These are phyloP conservation scores for Scaptomyza hsui DNA, from an alignment of 1,140 invertebrate species.

Conservation along the genomic window DNA sequence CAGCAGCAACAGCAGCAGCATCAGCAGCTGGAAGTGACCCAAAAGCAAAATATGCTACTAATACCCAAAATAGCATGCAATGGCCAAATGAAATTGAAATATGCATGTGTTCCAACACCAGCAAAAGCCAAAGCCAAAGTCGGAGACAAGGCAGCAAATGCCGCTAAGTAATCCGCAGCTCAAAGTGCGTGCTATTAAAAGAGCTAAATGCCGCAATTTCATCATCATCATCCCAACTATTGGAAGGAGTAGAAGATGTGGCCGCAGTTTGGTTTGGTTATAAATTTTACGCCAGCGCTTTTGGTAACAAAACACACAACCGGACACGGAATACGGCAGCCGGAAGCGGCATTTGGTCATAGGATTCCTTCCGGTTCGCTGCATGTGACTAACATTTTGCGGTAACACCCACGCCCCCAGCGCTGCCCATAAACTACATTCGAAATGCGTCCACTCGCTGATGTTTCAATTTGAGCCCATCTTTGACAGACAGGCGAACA, in stretches of 20 bases:
- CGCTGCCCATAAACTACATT: conserved; percentile 49
- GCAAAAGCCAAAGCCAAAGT: conserved; percentile 25
- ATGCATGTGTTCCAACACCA: conserved; percentile 62
- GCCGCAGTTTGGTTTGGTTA: conserved; percentile 11
- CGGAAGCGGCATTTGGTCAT: conserved; percentile 72
- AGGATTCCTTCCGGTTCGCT: conserved; percentile 73
- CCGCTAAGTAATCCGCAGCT: conserved; percentile 5
- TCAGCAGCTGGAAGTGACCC: conserved; percentile 66
- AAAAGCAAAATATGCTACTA: conserved; percentile 80
- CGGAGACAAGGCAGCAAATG: not conserved
- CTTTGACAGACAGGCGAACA: conserved; percentile 33
- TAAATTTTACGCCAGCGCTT: conserved; percentile 42
- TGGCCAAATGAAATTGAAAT: conserved; percentile 63
- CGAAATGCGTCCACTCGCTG: conserved; percentile 54
- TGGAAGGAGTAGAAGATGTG: not conserved
- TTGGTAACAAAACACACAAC: conserved; percentile 47
- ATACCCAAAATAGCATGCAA: conserved; percentile 51
- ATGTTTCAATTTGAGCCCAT: conserved; percentile 61
- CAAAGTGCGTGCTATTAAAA: conserved; percentile 56
- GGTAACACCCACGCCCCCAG: conserved; percentile 19
- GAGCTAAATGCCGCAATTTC: conserved; percentile 40
- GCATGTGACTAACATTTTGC: conserved; percentile 68
- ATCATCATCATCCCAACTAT: conserved; percentile 45
- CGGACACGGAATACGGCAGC: conserved; percentile 45
- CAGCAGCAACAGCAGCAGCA: conserved; percentile 57